Evolutionary conservation across 2,797 vertebrate species (phyloP).

Genomic region (Spinus olivaceus): DNA sequence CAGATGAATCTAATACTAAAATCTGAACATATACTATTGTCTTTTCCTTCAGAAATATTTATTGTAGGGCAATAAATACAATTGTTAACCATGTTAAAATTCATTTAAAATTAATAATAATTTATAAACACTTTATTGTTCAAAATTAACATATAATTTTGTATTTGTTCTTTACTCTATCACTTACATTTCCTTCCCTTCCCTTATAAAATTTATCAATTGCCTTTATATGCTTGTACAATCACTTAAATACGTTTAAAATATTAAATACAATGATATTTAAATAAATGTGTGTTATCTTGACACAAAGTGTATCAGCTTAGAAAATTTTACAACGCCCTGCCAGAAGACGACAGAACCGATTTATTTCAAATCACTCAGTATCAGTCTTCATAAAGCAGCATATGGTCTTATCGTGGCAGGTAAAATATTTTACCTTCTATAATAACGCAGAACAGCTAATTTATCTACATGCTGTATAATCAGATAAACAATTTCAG

Average conservation of each 20-base stretch:
- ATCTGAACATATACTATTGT: neutral
- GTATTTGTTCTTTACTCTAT: neutral
- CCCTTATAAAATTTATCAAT: neutral
- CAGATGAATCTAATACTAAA: neutral
- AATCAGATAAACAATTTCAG: conserved; percentile 63
- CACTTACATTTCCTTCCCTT: neutral
- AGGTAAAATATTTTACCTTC: conserved; percentile 74
- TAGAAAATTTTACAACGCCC: conserved; percentile 36
- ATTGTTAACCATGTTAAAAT: neutral
- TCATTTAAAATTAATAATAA: neutral
- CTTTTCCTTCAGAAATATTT: conserved; percentile 18
- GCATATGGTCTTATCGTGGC: conserved; percentile 61
- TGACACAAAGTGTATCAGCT: conserved; percentile 19
- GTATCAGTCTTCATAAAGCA: conserved; percentile 67
- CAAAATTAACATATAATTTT: neutral
- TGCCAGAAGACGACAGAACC: conserved; percentile 54
- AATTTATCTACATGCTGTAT: conserved; percentile 65
- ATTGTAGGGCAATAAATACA: conserved; percentile 10
- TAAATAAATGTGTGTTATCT: conserved; percentile 1
- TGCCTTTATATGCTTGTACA: neutral
- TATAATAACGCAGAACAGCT: conserved; percentile 63
- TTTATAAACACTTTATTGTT: neutral
- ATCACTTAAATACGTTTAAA: conserved; percentile 33
- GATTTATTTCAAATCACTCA: conserved; percentile 56
- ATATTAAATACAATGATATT: neutral